A percentile compares a stretch with the other conserved stretches of the same genome.
Evolutionary conservation across 2,797 vertebrate genomes (phyloP).

Genomic region (Brachyrhaphis roseni): DNA sequence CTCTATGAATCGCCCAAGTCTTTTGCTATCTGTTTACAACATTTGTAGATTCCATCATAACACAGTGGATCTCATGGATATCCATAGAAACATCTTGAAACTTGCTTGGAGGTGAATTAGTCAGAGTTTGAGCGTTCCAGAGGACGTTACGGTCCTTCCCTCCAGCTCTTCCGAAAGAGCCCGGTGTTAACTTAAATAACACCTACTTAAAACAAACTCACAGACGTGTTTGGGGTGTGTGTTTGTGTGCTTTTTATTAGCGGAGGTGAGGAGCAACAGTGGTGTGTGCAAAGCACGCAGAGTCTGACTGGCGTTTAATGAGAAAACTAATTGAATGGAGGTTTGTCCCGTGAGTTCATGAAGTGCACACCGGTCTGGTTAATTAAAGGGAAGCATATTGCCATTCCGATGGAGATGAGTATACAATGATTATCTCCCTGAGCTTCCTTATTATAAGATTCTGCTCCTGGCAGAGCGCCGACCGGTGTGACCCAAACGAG

Average conservation of each 20-base stretch:
- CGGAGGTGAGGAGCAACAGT: constrained; percentile 12
- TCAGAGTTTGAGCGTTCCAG: not conserved
- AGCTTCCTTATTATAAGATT: constrained; percentile 27
- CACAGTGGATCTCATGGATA: not conserved
- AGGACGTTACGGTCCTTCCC: not conserved
- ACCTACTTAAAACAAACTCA: constrained; percentile 9
- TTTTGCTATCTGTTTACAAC: not conserved
- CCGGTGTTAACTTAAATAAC: constrained; percentile 45
- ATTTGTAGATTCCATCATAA: not conserved
- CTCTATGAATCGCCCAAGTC: not conserved
- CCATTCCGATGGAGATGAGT: constrained; percentile 65
- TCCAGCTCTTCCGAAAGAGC: constrained; percentile 17
- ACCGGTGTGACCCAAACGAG: not conserved
- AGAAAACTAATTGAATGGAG: constrained; percentile 63
- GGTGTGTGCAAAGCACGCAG: constrained; percentile 22
- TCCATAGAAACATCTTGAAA: not conserved
- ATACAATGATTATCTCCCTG: constrained; percentile 59
- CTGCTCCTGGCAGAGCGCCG: constrained; percentile 9
- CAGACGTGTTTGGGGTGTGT: constrained; percentile 14
- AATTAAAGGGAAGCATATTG: constrained; percentile 75
- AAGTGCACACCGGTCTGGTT: constrained; percentile 61
- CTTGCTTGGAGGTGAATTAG: constrained; percentile 21
- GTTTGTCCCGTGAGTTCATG: constrained; percentile 58
- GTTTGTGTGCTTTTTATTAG: constrained; percentile 35
- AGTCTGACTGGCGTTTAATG: constrained; percentile 70